A percentile compares a stretch with the other conserved stretches of the same genome.
Conservation (phyloP, 1,140 invertebrate genomes). For the Philopotamus ludificatus region DNA sequence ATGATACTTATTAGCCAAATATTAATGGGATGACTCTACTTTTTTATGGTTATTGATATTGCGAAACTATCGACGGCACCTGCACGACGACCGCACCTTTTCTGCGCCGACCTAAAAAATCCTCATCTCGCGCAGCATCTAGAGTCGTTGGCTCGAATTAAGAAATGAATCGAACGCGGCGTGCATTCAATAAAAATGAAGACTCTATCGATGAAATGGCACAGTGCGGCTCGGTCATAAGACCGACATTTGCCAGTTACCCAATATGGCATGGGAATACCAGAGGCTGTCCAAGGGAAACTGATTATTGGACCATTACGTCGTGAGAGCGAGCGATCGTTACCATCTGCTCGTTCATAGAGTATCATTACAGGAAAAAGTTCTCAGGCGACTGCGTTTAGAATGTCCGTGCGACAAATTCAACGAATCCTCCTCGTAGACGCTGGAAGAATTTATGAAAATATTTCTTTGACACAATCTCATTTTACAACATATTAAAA, state of each 20-base stretch:
- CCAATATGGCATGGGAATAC: conserved; percentile 31
- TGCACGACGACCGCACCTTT: no score
- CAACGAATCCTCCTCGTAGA: no score
- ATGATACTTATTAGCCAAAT: no score
- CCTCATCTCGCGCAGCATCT: neutral
- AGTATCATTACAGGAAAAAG: neutral
- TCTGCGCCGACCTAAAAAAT: no score
- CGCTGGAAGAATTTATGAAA: no score
- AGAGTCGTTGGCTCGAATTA: neutral
- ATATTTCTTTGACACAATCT: no score
- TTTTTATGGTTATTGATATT: no score
- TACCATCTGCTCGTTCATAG: neutral
- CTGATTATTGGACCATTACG: conserved; percentile 21
- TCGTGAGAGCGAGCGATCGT: conserved; percentile 28
- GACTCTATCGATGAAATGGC: neutral
- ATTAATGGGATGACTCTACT: no score
- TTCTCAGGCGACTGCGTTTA: neutral
- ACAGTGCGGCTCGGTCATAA: conserved; percentile 28
- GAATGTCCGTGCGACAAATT: no score
- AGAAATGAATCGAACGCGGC: conserved; percentile 8
- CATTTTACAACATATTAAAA: no score
- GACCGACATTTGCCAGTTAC: conserved; percentile 36
- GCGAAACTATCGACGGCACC: no score
- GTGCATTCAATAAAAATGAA: conserved; percentile 16
- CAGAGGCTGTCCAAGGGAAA: conserved; percentile 7